These are phyloP conservation scores for Montifringilla adamsi DNA, from an alignment of 2,113 vertebrate genomes.

Conservation along the genomic window DNA sequence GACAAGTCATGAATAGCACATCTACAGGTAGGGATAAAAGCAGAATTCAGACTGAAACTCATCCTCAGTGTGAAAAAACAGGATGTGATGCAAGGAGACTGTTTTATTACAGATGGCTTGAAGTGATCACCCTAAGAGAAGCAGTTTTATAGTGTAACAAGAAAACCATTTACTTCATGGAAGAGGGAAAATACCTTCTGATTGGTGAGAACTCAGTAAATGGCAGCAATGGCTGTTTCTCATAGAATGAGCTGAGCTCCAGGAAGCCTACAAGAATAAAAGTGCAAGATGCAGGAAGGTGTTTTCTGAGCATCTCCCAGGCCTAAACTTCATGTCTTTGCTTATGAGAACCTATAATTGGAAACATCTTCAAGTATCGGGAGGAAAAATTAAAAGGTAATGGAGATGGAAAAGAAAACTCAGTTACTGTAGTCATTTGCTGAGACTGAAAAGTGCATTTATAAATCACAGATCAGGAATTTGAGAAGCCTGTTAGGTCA, in stretches of 20 bases:
- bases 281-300: not conserved
- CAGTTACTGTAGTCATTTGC: not conserved
- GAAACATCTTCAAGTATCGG: not conserved
- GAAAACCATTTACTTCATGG: not conserved
- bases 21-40: not conserved
- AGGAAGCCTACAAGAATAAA: not conserved
- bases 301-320: slow-evolving; percentile 40
- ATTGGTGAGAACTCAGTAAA: not conserved
- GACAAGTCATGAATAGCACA: not conserved
- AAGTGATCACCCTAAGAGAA: not conserved
- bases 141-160: not conserved
- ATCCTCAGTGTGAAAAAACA: not conserved
- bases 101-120: not conserved
- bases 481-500: not conserved
- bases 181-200: not conserved
- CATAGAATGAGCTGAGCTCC: not conserved
- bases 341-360: slow-evolving; percentile 32
- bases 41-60: not conserved
- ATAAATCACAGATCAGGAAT: slow-evolving; percentile 31
- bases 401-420: slow-evolving; percentile 32
- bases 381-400: slow-evolving; percentile 20
- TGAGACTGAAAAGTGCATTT: not conserved
- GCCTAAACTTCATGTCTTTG: not conserved
- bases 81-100: not conserved
- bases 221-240: not conserved